Evolutionary conservation across 2,888 invertebrate genomes (phyloP).

Genomic region (Pristionchus arcanus): DNA sequence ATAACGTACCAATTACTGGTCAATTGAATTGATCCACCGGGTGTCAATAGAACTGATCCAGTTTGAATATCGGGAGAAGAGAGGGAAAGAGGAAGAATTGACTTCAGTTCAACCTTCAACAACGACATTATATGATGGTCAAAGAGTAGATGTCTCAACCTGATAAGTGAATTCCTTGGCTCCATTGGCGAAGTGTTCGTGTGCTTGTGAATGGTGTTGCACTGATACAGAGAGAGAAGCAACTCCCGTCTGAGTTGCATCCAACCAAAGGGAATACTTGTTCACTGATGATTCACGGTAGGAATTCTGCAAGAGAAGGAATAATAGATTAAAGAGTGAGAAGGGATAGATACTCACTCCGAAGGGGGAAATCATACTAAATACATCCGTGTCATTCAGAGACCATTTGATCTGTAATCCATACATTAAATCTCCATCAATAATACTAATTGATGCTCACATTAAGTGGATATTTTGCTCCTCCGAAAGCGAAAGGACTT

Average conservation of each 20-base stretch:
- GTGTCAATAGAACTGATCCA: slow-evolving; percentile 1
- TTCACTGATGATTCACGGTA: slow-evolving; percentile 13
- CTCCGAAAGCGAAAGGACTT: slow-evolving; percentile 73
- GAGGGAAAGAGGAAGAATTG: slow-evolving; percentile 22
- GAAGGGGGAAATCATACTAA: slow-evolving; percentile 42
- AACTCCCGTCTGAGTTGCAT: slow-evolving; percentile 37
- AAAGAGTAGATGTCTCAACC: not conserved
- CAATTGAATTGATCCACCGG: slow-evolving; percentile 13
- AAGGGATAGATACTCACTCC: not conserved
- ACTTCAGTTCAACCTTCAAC: slow-evolving; percentile 35
- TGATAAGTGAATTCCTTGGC: not conserved
- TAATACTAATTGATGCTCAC: slow-evolving; percentile 46
- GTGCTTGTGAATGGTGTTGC: not conserved
- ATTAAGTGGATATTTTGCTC: slow-evolving; percentile 70
- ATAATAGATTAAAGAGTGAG: not conserved
- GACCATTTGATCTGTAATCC: slow-evolving; percentile 52
- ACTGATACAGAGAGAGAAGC: slow-evolving; percentile 29
- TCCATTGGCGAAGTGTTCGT: not conserved
- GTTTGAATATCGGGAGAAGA: slow-evolving; percentile 28
- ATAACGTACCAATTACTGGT: slow-evolving; percentile 33
- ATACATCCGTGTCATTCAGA: slow-evolving; percentile 51
- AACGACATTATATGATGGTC: not conserved
- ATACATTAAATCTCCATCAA: not conserved
- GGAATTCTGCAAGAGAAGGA: slow-evolving; percentile 3
- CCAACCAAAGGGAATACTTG: slow-evolving; percentile 32